Percentiles rank a stretch among this genome's conserved stretches.
Conservation (phyloP, 2,113 vertebrate species). For the Microtus oregoni region DNA sequence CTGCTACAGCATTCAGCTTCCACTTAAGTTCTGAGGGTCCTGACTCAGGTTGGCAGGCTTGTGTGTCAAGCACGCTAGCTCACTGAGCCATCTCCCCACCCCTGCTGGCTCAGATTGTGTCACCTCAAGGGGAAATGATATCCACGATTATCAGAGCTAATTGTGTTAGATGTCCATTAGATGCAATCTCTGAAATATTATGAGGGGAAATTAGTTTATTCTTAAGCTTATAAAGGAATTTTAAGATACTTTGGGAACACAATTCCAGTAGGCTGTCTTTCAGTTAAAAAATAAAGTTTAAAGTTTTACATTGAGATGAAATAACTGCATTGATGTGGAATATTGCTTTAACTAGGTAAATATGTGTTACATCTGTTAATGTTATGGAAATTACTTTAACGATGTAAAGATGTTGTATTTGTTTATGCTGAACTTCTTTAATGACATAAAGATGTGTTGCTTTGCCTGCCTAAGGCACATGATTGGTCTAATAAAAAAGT, state of each 20-base stretch:
- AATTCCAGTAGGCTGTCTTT: constrained; percentile 4
- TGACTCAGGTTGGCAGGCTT: neutral
- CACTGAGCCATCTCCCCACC: neutral
- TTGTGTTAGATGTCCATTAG: neutral
- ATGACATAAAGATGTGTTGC: neutral
- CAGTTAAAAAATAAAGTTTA: constrained; percentile 42
- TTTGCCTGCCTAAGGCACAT: neutral
- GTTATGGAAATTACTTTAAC: neutral
- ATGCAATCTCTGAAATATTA: neutral
- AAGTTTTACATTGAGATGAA: constrained; percentile 11
- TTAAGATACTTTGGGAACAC: constrained; percentile 11
- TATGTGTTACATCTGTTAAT: neutral
- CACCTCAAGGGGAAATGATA: neutral
- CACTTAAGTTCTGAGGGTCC: neutral
- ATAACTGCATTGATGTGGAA: neutral
- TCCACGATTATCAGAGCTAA: neutral
- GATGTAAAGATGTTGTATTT: neutral
- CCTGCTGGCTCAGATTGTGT: neutral
- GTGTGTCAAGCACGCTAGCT: neutral
- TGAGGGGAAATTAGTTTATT: neutral
- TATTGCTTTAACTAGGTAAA: neutral
- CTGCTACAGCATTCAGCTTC: neutral
- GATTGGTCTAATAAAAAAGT: neutral
- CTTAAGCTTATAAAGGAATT: constrained; percentile 35
- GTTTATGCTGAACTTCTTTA: no score